These are phyloP conservation scores for Ctenochaetus hawaiiensis DNA, from an alignment of 2,797 vertebrate species.

Conservation along the genomic window DNA sequence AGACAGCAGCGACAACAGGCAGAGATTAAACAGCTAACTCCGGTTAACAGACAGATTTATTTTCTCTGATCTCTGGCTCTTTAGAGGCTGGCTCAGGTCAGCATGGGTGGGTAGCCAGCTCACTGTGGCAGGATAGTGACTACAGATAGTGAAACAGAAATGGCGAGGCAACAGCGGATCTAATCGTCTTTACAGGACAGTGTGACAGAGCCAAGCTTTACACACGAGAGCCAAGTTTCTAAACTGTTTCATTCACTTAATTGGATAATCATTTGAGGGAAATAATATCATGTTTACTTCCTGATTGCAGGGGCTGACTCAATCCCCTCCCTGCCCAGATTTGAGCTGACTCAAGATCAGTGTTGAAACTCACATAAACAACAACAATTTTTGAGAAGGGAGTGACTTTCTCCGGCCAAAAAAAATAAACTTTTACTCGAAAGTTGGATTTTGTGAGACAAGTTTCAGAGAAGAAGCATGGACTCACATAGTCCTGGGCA, in stretches of 20 bases:
- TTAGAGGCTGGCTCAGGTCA: slow-evolving; percentile 40
- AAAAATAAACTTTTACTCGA: not conserved
- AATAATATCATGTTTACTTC: slow-evolving; percentile 51
- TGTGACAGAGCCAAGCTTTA: slow-evolving; percentile 47
- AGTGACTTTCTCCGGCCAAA: slow-evolving; percentile 4
- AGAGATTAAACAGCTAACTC: slow-evolving; percentile 44
- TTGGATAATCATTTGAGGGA: slow-evolving; percentile 58
- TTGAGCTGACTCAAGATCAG: slow-evolving; percentile 21
- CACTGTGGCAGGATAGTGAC: slow-evolving; percentile 25
- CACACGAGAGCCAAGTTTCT: slow-evolving; percentile 58
- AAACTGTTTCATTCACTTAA: slow-evolving; percentile 59
- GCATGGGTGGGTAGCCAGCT: slow-evolving; percentile 34
- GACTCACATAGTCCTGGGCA: slow-evolving; percentile 98
- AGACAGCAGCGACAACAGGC: slow-evolving; percentile 25
- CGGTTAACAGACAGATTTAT: slow-evolving; percentile 36
- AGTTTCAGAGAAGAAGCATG: not conserved
- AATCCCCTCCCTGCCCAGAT: slow-evolving; percentile 20
- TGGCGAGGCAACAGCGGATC: slow-evolving; percentile 34
- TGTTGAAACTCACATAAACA: slow-evolving; percentile 16
- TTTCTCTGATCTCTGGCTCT: slow-evolving; percentile 56
- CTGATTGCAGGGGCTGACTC: slow-evolving; percentile 24
- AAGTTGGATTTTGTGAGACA: not conserved
- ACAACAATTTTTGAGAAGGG: slow-evolving; percentile 3
- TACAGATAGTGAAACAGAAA: slow-evolving; percentile 44
- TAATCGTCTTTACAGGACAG: slow-evolving; percentile 51